phyloP scores from a whole-genome alignment of 1,140 invertebrate species.

The Philopotamus ludificatus region DNA sequence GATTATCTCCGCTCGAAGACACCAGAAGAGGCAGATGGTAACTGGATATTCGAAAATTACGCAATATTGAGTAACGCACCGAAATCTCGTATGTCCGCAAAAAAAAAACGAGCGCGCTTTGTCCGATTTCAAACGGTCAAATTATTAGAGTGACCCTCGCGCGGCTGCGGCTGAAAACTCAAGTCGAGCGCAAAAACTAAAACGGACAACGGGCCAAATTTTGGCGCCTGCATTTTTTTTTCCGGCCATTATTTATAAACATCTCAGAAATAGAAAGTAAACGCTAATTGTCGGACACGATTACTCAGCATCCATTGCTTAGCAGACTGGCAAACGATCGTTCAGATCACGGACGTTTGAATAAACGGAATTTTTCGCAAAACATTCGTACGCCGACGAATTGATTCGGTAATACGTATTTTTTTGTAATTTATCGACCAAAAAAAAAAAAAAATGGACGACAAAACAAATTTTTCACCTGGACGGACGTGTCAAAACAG shows the following conservation, averaged over 20 bases:
- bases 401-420: too few species aligned
- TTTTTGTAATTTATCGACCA: too few species aligned
- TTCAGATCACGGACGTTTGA: background rate
- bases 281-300: background rate
- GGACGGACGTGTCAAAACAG: conserved; percentile 24
- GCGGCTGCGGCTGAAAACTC: background rate
- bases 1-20: background rate
- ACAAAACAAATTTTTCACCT: conserved; percentile 28
- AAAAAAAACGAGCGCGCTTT: too few species aligned
- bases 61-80: background rate
- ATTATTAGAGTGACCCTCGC: too few species aligned
- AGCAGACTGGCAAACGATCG: background rate
- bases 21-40: background rate
- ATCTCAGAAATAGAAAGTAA: background rate
- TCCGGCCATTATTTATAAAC: background rate
- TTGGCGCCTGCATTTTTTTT: conserved; percentile 9
- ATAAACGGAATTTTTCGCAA: background rate
- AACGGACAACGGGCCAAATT: conserved; percentile 1
- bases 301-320: too few species aligned
- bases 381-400: too few species aligned
- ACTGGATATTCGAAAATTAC: conserved; percentile 24
- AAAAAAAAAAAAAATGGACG: conserved; percentile 8
- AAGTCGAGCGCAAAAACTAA: conserved; percentile 3
- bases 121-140: too few species aligned
- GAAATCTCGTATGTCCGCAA: too few species aligned